Base-by-base conservation (phyloP, 2,888 invertebrate genomes). In the Cataglyphis livida region DNA sequence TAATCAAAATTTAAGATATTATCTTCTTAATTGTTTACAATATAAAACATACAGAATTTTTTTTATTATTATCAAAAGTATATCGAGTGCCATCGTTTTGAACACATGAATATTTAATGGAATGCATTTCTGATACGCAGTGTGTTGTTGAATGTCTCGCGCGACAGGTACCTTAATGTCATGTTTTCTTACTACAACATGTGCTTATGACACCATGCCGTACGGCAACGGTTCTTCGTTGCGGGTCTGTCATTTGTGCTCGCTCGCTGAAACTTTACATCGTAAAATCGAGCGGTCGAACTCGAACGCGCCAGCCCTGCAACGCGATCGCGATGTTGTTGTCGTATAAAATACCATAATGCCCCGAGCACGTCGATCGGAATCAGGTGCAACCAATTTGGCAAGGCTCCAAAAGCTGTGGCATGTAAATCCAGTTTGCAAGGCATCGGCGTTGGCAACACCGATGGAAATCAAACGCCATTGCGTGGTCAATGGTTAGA, bases 351-450 rank as follows among this genome's bases (percentile, higher is more conserved):
- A 92, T 90, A 91, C 86, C 90, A 88, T 92, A 91, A 91, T 89
- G 87, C 88, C 82, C 74, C 54, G 81, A 71, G 84, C 87, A 90
- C 84, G 91, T 90, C 92, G 91, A 93, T 93, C 90, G 92, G 90
- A 93, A 93, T 93, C 93, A 93, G 93, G 91, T 91, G 92, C 91
- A 92, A 91, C 92, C 92, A 93, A 93, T 93, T 93, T 93, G 93
- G 92, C 92, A 70, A 79, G 12, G 81, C 83, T 87, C 93, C 93
- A 93, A 91, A 89, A 90, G 86, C 91, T 89, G 86, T 88, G 87
- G 86, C 90, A 93, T 93, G 93, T 92, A 93, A 90, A 90, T 90
- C 82, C 87, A 89, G 90, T 90, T 90, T 89, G 84, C 87, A 76
- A 79, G 78, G 87, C 86, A 89, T 90, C 86, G 87, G 83, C 82